Percentiles rank a stretch among this genome's conserved stretches.
phyloP scores from a whole-genome alignment of 2,113 vertebrate species.

The Callocephalon fimbriatum region DNA sequence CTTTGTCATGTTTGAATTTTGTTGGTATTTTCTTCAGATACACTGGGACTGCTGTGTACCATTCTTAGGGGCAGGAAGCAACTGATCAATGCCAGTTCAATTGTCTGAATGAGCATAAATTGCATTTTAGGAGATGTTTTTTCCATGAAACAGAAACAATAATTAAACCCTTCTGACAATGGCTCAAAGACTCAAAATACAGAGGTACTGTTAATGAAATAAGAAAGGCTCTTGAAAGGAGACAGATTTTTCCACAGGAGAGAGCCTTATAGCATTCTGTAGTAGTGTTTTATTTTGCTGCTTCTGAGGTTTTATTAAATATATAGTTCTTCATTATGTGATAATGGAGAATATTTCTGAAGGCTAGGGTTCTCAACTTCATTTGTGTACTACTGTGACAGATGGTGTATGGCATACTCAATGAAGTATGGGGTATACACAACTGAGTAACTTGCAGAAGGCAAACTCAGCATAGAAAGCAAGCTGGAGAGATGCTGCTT shows the following conservation, averaged over 20 bases:
- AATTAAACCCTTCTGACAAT: not conserved
- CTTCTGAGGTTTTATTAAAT: conserved; percentile 47
- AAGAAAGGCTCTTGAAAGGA: not conserved
- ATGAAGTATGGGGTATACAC: not conserved
- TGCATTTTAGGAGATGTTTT: not conserved
- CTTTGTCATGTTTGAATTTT: not conserved
- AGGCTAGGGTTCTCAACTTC: conserved; percentile 58
- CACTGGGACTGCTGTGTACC: not conserved
- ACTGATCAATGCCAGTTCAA: not conserved
- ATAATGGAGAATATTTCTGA: conserved; percentile 30
- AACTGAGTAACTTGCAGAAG: conserved; percentile 24
- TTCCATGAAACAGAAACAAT: not conserved
- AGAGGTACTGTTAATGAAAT: not conserved
- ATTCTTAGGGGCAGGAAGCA: not conserved
- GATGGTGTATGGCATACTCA: not conserved
- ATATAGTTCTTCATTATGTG: conserved; percentile 44
- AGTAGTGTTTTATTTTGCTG: conserved; percentile 28
- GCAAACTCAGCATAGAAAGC: conserved; percentile 13
- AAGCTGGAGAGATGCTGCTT: conserved; percentile 15
- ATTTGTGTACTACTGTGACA: conserved; percentile 18
- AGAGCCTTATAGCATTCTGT: not conserved
- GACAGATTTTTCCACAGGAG: not conserved
- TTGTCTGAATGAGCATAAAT: not conserved
- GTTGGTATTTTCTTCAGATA: not conserved
- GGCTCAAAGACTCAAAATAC: not conserved